These are phyloP conservation scores for Drosophila sp. DNA, from an alignment of 1,140 invertebrate species.

Conservation along the genomic window DNA sequence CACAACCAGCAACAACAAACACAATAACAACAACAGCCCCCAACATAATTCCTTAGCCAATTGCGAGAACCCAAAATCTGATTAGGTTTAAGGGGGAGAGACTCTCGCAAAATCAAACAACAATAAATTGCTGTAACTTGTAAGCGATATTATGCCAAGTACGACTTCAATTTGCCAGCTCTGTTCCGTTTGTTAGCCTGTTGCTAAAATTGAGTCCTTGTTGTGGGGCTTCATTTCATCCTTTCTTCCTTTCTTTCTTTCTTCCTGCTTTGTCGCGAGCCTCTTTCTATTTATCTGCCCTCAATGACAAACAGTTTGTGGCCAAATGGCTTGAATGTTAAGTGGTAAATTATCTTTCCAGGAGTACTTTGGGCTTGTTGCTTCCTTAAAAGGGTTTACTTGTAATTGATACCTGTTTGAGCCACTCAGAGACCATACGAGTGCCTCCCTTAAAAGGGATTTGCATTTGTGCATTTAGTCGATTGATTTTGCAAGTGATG, in stretches of 20 bases:
- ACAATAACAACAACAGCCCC: too few relatives aligned
- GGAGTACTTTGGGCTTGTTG: conserved; percentile 11
- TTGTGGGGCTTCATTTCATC: conserved; percentile 59
- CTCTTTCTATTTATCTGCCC: conserved; percentile 1
- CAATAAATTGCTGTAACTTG: conserved; percentile 80
- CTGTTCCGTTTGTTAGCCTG: conserved; percentile 75
- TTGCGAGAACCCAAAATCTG: conserved; percentile 78
- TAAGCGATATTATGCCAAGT: conserved; percentile 66
- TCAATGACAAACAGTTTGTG: conserved; percentile 58
- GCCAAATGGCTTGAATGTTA: conserved; percentile 59
- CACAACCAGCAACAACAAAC: too few relatives aligned
- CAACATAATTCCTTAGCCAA: conserved; percentile 67
- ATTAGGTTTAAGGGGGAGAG: conserved; percentile 52
- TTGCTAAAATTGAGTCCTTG: conserved; percentile 59
- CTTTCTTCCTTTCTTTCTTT: background rate
- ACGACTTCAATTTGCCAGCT: conserved; percentile 63
- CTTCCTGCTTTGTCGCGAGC: conserved; percentile 20
- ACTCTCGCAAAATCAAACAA: conserved; percentile 67
- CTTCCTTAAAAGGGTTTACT: conserved; percentile 61
- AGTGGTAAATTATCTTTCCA: conserved; percentile 72
- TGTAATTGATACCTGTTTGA: conserved; percentile 61
- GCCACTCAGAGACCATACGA: conserved; percentile 8
- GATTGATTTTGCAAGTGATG: conserved; percentile 46
- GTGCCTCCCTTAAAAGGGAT: conserved; percentile 27
- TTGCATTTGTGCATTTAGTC: conserved; percentile 51